Evolutionary conservation across 2,888 invertebrate species (phyloP).

Genomic region (Aphrophora alni): DNA sequence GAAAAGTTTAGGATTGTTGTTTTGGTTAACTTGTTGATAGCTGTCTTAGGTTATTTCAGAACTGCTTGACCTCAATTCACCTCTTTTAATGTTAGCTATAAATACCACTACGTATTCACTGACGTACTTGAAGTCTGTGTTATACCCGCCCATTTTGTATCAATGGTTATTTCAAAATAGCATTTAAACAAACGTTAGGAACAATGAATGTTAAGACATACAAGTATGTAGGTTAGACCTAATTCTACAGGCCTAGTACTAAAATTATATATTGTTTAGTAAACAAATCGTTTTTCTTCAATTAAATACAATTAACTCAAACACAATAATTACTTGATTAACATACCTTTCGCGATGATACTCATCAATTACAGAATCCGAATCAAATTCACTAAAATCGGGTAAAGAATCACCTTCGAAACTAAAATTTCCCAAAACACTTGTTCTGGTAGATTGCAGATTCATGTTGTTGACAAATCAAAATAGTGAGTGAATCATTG

Average conservation of each 20-base stretch:
- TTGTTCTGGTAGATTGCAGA: constrained; percentile 45
- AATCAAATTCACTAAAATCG: constrained; percentile 64
- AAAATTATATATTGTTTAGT: neutral
- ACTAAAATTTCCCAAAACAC: constrained; percentile 61
- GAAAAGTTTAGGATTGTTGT: too few relatives aligned
- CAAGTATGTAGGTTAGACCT: neutral
- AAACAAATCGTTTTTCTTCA: neutral
- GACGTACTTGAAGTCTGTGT: neutral
- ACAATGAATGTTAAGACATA: neutral
- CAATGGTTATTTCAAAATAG: neutral
- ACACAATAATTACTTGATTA: neutral
- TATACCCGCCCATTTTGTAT: neutral
- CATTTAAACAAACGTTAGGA: neutral
- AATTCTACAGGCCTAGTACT: neutral
- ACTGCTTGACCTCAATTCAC: neutral
- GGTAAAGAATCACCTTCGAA: constrained; percentile 63
- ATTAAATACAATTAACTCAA: neutral
- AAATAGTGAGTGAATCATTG: neutral
- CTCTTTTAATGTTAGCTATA: neutral
- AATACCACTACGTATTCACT: neutral
- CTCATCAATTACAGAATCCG: constrained; percentile 61
- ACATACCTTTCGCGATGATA: constrained; percentile 61
- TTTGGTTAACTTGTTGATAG: neutral
- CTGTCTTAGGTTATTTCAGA: neutral
- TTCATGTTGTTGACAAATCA: constrained; percentile 35